Conservation (phyloP, 2,113 vertebrate genomes). For the Mesocricetus auratus region DNA sequence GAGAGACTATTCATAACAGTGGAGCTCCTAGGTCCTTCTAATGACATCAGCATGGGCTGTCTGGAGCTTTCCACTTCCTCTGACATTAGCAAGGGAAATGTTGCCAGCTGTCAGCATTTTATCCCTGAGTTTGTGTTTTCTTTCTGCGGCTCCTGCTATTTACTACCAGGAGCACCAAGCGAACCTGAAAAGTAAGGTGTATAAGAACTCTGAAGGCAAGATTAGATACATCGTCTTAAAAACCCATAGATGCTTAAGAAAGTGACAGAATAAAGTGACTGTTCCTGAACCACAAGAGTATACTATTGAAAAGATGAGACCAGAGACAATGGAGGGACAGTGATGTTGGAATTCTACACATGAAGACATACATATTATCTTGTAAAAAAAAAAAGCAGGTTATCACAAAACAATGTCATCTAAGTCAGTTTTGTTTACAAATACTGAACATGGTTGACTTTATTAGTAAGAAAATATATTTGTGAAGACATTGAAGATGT, state of each 20-base stretch:
- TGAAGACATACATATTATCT: background rate
- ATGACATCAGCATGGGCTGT: conserved; percentile 7
- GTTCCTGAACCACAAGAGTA: background rate
- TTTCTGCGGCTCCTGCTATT: background rate
- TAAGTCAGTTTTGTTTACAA: background rate
- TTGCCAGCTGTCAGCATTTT: background rate
- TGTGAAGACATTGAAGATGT: background rate
- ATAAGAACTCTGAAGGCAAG: background rate
- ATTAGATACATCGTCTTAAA: background rate
- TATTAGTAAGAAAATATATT: conserved; percentile 32
- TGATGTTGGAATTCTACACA: background rate
- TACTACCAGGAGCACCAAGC: background rate
- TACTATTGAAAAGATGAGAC: background rate
- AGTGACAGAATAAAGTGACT: background rate
- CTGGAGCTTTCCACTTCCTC: conserved; percentile 44
- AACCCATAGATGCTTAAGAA: background rate
- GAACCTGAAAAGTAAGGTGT: background rate
- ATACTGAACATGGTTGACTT: background rate
- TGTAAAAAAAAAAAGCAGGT: conserved; percentile 7
- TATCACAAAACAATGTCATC: background rate
- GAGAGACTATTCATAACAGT: conserved; percentile 5
- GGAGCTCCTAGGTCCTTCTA: background rate
- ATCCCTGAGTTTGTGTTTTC: background rate
- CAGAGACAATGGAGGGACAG: background rate
- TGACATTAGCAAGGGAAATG: conserved; percentile 54